Base-by-base conservation (phyloP, 2,113 vertebrate species). In the Cinclus mexicanus region DNA sequence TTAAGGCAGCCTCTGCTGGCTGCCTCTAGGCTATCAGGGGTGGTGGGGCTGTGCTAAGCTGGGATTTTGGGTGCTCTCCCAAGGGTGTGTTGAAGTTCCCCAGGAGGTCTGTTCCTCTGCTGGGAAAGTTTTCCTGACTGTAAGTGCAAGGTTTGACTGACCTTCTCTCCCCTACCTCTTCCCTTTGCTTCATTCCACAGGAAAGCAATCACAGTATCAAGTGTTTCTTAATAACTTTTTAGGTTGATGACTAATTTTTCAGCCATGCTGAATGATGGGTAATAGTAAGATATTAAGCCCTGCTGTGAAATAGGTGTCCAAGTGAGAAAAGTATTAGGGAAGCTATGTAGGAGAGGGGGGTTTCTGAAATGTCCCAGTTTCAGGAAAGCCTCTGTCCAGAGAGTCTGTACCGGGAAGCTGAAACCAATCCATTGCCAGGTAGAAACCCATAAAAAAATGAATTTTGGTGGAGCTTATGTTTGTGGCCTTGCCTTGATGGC, bases 221-320 rank as follows among this genome's bases (percentile, higher is more conserved):
- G 77, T 96, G 95, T 92, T 97, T 91, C 83, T 76, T 94, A 96
- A 94, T 82, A 84, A 93, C 64, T 84, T 96, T 77, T 89, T 94
- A 81, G 93, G 93, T 64, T 75, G 94, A 75, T 97, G 94, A 95
- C 89, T 96, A 96, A 97, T 81, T 96, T 94, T 90, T 97, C 70
- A 93, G 89, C 93, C 64, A 89, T 84, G 93, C 87, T 93, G 93
- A 81, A n/a, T 71, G 91, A 74, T 3, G 56, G 47, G 47, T 71
- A 96, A 89, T 60, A 88, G 67, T 64, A 19, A 67, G 89, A 84
- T 67, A 67, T 81, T 95, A 71, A 94, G 76, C 44, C 39, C 44
- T 89, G 72, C 86, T 87, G 35, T 68, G 83, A 89, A 93, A 81
- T 81, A 93, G 69, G 56, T 82, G 59, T 93, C 90, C n/a, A 82